phyloP scores from a whole-genome alignment of 2,888 invertebrate genomes.

The Agrenia bidenticulata region DNA sequence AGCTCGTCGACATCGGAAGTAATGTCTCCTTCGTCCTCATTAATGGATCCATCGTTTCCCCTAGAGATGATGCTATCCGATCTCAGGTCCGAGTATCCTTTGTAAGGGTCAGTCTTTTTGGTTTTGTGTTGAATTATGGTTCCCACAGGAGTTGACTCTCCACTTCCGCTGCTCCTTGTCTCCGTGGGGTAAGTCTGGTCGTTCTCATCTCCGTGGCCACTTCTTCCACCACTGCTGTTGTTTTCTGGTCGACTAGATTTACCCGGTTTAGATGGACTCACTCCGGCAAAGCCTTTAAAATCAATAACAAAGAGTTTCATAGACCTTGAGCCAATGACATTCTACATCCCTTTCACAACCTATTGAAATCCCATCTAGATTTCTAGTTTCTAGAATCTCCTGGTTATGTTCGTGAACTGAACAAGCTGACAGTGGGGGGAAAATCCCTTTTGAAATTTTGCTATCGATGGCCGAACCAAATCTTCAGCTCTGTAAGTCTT shows the following conservation, averaged over 20 bases:
- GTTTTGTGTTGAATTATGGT: constrained; percentile 41
- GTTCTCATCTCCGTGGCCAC: neutral
- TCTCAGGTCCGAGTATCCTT: constrained; percentile 39
- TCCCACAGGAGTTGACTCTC: constrained; percentile 53
- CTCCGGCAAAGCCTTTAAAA: constrained; percentile 18
- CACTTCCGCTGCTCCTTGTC: constrained; percentile 51
- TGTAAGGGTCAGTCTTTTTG: constrained; percentile 47
- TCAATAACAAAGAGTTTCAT: neutral
- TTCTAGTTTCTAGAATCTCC: too few species aligned
- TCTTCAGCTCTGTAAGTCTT: too few species aligned
- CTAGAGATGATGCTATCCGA: constrained; percentile 21
- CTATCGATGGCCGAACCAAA: too few species aligned
- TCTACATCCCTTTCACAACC: too few species aligned
- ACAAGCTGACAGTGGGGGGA: too few species aligned
- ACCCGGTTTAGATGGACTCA: constrained; percentile 25
- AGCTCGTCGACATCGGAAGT: constrained; percentile 16
- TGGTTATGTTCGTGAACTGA: too few species aligned
- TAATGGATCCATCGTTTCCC: constrained; percentile 12
- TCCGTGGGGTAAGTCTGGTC: constrained; percentile 34
- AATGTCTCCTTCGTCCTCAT: constrained; percentile 25
- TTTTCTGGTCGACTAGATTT: constrained; percentile 25
- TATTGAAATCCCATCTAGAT: too few species aligned
- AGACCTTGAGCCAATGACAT: too few species aligned
- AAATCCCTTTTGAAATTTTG: too few species aligned
- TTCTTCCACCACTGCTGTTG: neutral